phyloP scores from a whole-genome alignment of 2,113 vertebrate species.

The Pygoscelis adeliae region DNA sequence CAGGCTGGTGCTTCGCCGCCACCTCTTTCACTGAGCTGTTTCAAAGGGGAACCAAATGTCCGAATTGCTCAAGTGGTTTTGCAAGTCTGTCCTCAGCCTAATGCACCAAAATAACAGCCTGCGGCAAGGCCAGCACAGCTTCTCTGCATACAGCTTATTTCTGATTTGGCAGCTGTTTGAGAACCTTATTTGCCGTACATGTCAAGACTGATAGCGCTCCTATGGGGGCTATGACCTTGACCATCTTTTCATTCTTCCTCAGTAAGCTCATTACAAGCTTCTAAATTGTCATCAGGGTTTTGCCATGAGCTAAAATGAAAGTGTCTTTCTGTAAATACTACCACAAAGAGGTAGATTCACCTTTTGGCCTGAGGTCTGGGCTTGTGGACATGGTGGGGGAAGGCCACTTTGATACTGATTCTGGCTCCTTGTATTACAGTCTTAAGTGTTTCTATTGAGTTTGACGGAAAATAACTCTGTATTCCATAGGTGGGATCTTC shows the following conservation, averaged over 20 bases:
- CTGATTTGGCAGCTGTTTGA: slow-evolving; percentile 34
- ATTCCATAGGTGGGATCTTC: background rate
- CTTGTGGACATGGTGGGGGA: background rate
- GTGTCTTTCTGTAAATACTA: slow-evolving; percentile 1
- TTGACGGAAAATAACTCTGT: background rate
- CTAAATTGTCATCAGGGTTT: background rate
- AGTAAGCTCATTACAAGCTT: slow-evolving; percentile 10
- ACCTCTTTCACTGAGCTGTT: background rate
- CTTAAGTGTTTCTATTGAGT: background rate
- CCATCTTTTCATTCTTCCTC: slow-evolving; percentile 34
- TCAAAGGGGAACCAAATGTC: background rate
- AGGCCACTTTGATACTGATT: background rate
- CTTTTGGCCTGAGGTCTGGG: background rate
- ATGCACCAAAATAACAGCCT: slow-evolving; percentile 29
- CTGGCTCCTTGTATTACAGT: background rate
- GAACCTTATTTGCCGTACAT: slow-evolving; percentile 2
- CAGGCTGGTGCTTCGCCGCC: background rate
- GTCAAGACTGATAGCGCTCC: background rate
- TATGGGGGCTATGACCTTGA: slow-evolving; percentile 16
- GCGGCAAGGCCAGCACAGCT: background rate
- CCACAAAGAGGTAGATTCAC: background rate
- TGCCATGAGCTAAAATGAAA: background rate
- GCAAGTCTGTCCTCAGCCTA: background rate
- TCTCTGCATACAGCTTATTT: slow-evolving; percentile 1
- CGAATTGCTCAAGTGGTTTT: background rate